Percentiles rank a stretch among this genome's conserved stretches.
Evolutionary conservation across 1,140 invertebrate genomes (phyloP).

Genomic region (Pseudomyrmex cubaensis): DNA sequence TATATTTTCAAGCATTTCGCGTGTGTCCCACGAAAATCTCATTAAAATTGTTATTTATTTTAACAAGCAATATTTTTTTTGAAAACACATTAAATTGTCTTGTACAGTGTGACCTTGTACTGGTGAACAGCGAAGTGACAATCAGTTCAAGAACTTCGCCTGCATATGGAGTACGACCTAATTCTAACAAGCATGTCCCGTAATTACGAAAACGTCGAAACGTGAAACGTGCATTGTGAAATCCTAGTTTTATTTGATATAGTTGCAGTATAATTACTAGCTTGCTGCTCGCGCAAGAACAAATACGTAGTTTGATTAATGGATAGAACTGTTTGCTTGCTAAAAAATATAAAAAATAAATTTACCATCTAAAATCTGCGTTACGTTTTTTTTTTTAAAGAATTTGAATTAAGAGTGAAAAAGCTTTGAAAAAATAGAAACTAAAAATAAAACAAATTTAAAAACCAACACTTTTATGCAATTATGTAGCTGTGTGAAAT

Average conservation of each 20-base stretch:
- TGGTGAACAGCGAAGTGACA: not conserved
- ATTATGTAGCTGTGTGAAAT: constrained; percentile 20
- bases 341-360: not conserved
- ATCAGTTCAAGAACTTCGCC: constrained; percentile 45
- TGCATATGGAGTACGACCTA: not conserved
- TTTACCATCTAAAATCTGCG: not conserved
- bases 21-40: no score
- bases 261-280: constrained; percentile 1
- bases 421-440: not conserved
- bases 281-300: not conserved
- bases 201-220: constrained; percentile 39
- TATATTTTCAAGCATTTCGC: constrained; percentile 7
- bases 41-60: no score
- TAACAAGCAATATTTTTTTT: not conserved
- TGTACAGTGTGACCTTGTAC: constrained; percentile 13
- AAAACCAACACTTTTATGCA: no score
- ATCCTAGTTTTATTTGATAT: constrained; percentile 40
- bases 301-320: not conserved
- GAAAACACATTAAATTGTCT: constrained; percentile 11
- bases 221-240: not conserved
- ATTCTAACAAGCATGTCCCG: constrained; percentile 42
- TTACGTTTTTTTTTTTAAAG: not conserved
- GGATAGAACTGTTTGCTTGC: not conserved
- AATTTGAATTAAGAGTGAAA: not conserved
- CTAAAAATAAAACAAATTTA: not conserved